These are phyloP conservation scores for Acanthurus leucopareius DNA, from an alignment of 2,797 vertebrate genomes.

Conservation along the genomic window DNA sequence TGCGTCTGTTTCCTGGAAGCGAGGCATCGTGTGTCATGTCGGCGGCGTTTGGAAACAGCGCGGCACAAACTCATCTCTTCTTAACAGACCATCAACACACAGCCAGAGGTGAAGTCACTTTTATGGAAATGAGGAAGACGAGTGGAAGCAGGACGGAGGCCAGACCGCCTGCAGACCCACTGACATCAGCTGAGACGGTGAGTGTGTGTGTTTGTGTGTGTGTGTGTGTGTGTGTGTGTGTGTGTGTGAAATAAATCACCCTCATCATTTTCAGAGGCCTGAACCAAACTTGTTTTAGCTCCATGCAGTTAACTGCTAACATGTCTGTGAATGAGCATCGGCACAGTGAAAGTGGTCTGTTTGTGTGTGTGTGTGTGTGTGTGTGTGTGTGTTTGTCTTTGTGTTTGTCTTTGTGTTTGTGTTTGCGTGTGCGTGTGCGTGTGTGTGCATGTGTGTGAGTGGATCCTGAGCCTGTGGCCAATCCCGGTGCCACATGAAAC, in stretches of 20 bases:
- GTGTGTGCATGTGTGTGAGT: too few relatives aligned
- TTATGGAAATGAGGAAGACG: slow-evolving; percentile 67
- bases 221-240: background rate
- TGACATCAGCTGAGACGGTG: background rate
- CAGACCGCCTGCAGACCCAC: slow-evolving; percentile 14
- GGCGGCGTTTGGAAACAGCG: slow-evolving; percentile 17
- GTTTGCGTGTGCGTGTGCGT: too few relatives aligned
- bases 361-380: too few relatives aligned
- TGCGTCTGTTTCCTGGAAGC: background rate
- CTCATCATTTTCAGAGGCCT: background rate
- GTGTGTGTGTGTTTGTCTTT: too few relatives aligned
- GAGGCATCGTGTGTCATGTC: slow-evolving; percentile 1
- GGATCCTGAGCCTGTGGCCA: background rate
- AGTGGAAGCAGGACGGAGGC: slow-evolving; percentile 44
- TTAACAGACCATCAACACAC: slow-evolving; percentile 81
- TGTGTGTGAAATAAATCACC: background rate
- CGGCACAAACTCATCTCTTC: slow-evolving; percentile 52
- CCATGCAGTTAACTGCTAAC: background rate
- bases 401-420: too few relatives aligned
- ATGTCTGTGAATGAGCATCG: background rate
- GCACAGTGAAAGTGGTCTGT: too few relatives aligned
- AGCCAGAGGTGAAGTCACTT: slow-evolving; percentile 61
- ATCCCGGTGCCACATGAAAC: background rate
- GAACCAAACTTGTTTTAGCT: background rate
- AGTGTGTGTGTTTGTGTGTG: background rate